Base-by-base conservation (phyloP, 2,797 vertebrate genomes). In the Diplodus puntazzo region DNA sequence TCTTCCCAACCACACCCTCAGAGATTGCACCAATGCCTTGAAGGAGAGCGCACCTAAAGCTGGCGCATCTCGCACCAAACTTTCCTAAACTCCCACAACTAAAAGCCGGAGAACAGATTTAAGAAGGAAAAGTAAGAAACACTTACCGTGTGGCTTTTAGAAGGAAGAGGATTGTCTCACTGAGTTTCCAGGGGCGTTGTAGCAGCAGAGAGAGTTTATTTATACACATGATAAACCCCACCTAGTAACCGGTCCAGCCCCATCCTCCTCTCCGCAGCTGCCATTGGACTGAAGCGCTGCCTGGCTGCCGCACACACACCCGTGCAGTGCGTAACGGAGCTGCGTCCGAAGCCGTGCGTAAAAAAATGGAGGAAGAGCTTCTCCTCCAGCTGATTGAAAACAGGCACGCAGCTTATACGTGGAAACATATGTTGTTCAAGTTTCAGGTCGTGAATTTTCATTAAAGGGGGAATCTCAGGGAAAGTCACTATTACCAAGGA, bases 181-280 rank as follows among this genome's bases (percentile, higher is more conserved):
- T 60, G 74, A 78, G 76, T 21, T 76, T 86, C 49, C 75, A 84
- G 89, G 79, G 87, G 48, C 77, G 77, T 59, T 73, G 25, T 17
- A 39, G 11, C 0, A 14, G 7, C 67, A 21, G 8, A 73, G 18
- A 46, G 25, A 46, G 42, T 54, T 3, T 83, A 87, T 94, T 91
- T 94, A 95, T 95, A 91, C 74, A 0, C 52, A 16, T 11, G 54
- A 67, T 14, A 87, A 85, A 91, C 94, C 81, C 81, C 94, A 93
- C 94, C 94, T 94, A 85, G 86, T 64, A 69, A 80, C 75, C 13
- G 53, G 83, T 30, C 48, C 90, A 60, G 82, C 91, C 89, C 89
- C 92, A 83, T 21, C 2, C 21, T 16, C 42, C 3, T 16, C 57
- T 74, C 61, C 77, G 11, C 61, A 23, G 62, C 80, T 75, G 57